Base-by-base conservation (phyloP, 2,888 invertebrate species). In the Pristionchus entomophagus region DNA sequence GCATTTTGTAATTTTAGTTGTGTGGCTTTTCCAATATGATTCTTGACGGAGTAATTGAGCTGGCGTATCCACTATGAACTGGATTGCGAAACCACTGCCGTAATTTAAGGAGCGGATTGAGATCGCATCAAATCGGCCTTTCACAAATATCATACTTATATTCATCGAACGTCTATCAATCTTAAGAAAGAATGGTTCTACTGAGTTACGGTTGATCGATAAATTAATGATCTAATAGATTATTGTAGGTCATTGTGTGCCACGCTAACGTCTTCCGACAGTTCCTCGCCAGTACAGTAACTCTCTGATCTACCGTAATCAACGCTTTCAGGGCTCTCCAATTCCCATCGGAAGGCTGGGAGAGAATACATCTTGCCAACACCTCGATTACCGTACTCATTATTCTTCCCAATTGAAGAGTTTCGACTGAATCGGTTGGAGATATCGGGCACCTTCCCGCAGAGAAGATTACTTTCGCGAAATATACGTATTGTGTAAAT, bases 241-340 rank as follows among this genome's bases (percentile, higher is more conserved):
- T 10, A 4, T 56, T 26, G 56, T n/a, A 82, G 81, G 83, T 99
- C 69, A 95, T 99, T 85, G 97, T 99, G 1, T 99, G 99, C 91
- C 99, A 99, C 94, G 98, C 97, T 5, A 99, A 99, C 94, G 99
- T 99, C 38, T 99, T 99, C 92, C 95, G 98, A 73, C 99, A 97
- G 94, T 97, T 97, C 93, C 96, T 97, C n/a, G 97, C 97, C 95
- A 95, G 96, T 96, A 93, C 94, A n/a, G 56, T 56, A 56, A 10
- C 62, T 1, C 14, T 73, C 38, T 73, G 10, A 41, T 19, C n/a
- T n/a, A 73, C 45, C n/a, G 45, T 73, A 73, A 6, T 19, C 62
- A n/a, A n/a, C n/a, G 0, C 26, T 59, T 93, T 82, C 87, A 97
- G 99, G 94, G 98, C 97, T 0, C 95, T 99, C 65, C 99, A 99